Conservation (phyloP, 2,888 invertebrate genomes). For the Drosophila siamana region DNA sequence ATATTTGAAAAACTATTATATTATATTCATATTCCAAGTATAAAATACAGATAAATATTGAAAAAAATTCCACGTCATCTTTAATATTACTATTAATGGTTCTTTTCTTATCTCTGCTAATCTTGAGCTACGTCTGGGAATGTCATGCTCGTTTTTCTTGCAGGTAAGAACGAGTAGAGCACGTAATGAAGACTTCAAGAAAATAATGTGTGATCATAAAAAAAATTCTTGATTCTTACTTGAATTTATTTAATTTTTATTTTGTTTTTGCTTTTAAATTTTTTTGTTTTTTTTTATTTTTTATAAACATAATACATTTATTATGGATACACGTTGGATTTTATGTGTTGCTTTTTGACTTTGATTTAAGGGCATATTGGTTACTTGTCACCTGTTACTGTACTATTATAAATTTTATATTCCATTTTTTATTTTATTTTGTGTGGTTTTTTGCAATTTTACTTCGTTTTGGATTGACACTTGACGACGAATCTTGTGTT, state of each 20-base stretch:
- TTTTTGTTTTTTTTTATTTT: conserved; percentile 61
- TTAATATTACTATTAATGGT: conserved; percentile 1
- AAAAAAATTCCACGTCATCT: conserved; percentile 26
- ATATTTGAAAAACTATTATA: conserved; percentile 73
- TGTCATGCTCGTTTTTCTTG: background rate
- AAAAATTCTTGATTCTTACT: conserved; percentile 49
- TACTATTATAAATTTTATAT: conserved; percentile 48
- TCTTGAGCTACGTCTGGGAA: conserved; percentile 4
- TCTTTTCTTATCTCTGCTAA: background rate
- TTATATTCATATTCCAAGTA: conserved; percentile 72
- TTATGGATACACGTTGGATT: conserved; percentile 70
- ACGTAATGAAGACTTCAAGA: background rate
- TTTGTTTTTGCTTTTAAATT: conserved; percentile 74
- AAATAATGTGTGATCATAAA: conserved; percentile 3
- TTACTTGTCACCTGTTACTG: conserved; percentile 53
- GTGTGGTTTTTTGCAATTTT: conserved; percentile 48
- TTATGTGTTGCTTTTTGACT: conserved; percentile 64
- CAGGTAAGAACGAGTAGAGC: background rate
- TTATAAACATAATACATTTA: conserved; percentile 83
- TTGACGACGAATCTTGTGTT: conserved; percentile 40
- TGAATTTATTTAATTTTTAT: conserved; percentile 81
- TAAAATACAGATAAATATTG: conserved; percentile 71
- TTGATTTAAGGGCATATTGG: conserved; percentile 75
- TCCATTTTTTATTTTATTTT: conserved; percentile 8
- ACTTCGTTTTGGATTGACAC: conserved; percentile 63